These are phyloP conservation scores for Pyrgus malvae DNA, from an alignment of 2,888 invertebrate genomes.

Conservation along the genomic window DNA sequence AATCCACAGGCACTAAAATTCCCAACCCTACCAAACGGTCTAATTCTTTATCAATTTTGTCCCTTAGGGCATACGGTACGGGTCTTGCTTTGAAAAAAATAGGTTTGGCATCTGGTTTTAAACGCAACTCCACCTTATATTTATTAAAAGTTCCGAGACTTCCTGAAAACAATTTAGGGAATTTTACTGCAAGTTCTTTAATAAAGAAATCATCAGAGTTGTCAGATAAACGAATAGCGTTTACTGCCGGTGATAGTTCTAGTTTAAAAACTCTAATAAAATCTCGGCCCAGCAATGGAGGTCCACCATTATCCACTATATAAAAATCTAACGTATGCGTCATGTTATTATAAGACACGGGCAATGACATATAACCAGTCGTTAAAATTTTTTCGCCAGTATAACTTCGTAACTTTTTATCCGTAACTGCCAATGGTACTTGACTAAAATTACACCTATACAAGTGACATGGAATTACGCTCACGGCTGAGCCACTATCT, in stretches of 20 bases:
- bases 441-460: slow-evolving; percentile 21
- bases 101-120: slow-evolving; percentile 31
- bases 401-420: slow-evolving; percentile 25
- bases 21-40: slow-evolving; percentile 26
- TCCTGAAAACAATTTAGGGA: slow-evolving; percentile 17
- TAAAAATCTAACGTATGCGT: neutral
- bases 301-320: slow-evolving; percentile 1
- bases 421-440: slow-evolving; percentile 24
- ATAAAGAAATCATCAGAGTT: neutral
- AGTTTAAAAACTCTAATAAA: slow-evolving; percentile 21
- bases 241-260: slow-evolving; percentile 19
- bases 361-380: neutral
- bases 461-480: slow-evolving; percentile 27
- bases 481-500: slow-evolving; percentile 34
- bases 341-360: neutral
- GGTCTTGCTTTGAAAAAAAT: slow-evolving; percentile 33
- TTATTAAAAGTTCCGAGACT: slow-evolving; percentile 25
- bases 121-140: slow-evolving; percentile 26
- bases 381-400: slow-evolving; percentile 29
- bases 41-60: slow-evolving; percentile 28
- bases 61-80: slow-evolving; percentile 26
- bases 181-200: slow-evolving; percentile 1
- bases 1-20: slow-evolving; percentile 24
- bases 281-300: neutral
- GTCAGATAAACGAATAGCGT: neutral